Evolutionary conservation across 1,140 invertebrate species (phyloP).

Genomic region (Pseudomyrmex pallidus): DNA sequence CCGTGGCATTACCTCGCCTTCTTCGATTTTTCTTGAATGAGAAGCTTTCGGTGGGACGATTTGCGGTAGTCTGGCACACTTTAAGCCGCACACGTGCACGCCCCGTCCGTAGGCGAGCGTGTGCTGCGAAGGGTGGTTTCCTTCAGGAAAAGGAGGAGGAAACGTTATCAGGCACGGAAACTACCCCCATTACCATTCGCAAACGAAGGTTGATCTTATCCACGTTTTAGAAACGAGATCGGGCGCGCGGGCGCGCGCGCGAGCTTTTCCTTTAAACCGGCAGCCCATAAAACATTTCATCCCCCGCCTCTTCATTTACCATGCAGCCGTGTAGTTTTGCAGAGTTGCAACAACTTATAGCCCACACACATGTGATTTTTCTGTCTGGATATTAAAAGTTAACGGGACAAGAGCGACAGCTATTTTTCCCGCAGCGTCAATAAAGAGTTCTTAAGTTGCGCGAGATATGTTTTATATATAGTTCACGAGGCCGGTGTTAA

Average conservation of each 20-base stretch:
- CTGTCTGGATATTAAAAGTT: background rate
- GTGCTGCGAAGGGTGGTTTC: constrained; percentile 1
- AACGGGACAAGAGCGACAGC: background rate
- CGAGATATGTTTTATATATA: constrained; percentile 16
- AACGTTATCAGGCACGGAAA: constrained; percentile 69
- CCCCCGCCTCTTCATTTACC: too few relatives aligned
- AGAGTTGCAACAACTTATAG: background rate
- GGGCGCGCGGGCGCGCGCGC: constrained; percentile 4
- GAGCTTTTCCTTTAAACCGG: constrained; percentile 8
- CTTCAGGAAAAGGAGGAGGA: constrained; percentile 39
- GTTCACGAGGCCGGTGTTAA: background rate
- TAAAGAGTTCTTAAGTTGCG: background rate
- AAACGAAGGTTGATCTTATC: constrained; percentile 69
- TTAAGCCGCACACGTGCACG: constrained; percentile 2
- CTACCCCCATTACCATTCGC: constrained; percentile 62
- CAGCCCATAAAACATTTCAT: constrained; percentile 10
- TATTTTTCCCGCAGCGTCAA: background rate
- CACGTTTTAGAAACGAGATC: constrained; percentile 16
- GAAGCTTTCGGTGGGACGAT: constrained; percentile 43
- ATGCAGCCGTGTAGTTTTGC: background rate
- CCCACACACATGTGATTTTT: background rate
- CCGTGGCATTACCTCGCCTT: constrained; percentile 27
- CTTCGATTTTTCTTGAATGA: constrained; percentile 17
- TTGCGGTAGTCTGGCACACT: constrained; percentile 43
- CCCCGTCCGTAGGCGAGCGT: background rate